A percentile compares a stretch with the other conserved stretches of the same genome.
Evolutionary conservation across 2,113 vertebrate genomes (phyloP).

Genomic region (Nerophis lumbriciformis): DNA sequence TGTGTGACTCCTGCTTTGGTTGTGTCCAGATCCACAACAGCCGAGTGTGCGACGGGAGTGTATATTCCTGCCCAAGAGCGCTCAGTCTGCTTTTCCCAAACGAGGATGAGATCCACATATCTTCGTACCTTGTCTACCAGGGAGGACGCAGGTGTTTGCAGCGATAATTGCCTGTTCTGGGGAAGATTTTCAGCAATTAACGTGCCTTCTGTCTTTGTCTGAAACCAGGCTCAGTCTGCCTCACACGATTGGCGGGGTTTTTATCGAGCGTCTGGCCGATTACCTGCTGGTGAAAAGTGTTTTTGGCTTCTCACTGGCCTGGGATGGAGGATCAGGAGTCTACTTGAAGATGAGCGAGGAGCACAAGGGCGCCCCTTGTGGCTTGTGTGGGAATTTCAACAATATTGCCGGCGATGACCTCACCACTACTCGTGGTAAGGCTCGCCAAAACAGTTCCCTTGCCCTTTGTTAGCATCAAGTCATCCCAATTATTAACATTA

Average conservation of each 20-base stretch:
- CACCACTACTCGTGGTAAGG: slow-evolving; percentile 82
- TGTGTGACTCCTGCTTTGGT: not conserved
- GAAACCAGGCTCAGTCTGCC: slow-evolving; percentile 80
- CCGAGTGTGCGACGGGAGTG: slow-evolving; percentile 79
- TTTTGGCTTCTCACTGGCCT: slow-evolving; percentile 96
- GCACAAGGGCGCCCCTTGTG: slow-evolving; percentile 86
- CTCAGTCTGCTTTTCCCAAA: slow-evolving; percentile 92
- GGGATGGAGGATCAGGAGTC: slow-evolving; percentile 92
- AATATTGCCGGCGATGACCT: slow-evolving; percentile 87
- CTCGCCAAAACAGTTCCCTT: slow-evolving; percentile 26
- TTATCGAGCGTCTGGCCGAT: slow-evolving; percentile 90
- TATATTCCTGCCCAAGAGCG: slow-evolving; percentile 86
- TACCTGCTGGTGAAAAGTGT: slow-evolving; percentile 96
- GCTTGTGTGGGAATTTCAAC: slow-evolving; percentile 95
- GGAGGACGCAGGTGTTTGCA: slow-evolving; percentile 77
- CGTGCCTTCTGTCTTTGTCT: slow-evolving; percentile 8
- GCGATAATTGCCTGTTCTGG: not conserved
- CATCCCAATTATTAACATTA: slow-evolving; percentile 53
- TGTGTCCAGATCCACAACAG: slow-evolving; percentile 87
- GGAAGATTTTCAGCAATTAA: not conserved
- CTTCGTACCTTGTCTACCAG: slow-evolving; percentile 87
- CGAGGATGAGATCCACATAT: slow-evolving; percentile 91
- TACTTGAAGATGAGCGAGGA: slow-evolving; percentile 93
- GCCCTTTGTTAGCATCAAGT: slow-evolving; percentile 61
- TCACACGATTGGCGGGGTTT: slow-evolving; percentile 84